A percentile compares a stretch with the other conserved stretches of the same genome.
These are phyloP conservation scores for Strigamia transsilvanica DNA, from an alignment of 2,888 invertebrate species.

Conservation along the genomic window DNA sequence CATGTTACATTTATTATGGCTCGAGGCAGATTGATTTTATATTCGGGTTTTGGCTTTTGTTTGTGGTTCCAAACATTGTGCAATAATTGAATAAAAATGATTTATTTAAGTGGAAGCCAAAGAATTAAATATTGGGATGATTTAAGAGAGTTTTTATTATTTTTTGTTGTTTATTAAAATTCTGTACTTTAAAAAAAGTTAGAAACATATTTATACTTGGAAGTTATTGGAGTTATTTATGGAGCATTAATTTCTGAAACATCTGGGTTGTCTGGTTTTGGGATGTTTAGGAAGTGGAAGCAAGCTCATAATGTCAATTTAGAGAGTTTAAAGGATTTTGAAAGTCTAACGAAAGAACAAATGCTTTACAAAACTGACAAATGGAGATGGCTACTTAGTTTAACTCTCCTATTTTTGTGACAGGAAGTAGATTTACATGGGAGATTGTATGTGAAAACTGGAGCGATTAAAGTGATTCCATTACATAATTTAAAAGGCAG, in stretches of 20 bases:
- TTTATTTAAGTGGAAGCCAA: too few relatives aligned
- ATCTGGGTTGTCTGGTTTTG: background rate
- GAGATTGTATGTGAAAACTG: too few relatives aligned
- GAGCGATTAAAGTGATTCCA: too few relatives aligned
- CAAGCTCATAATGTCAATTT: slow-evolving; percentile 1
- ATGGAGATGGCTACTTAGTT: too few relatives aligned
- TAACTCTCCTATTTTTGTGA: too few relatives aligned
- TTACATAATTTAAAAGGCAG: too few relatives aligned
- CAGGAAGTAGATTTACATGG: too few relatives aligned
- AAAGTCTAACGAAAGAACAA: background rate
- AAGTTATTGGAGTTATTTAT: background rate
- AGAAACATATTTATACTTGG: background rate
- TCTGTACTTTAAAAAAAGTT: background rate
- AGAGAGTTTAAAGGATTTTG: background rate
- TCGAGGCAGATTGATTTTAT: background rate
- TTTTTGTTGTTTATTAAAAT: background rate
- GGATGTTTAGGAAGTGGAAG: slow-evolving; percentile 1
- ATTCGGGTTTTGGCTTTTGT: too few relatives aligned
- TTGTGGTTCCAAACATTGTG: too few relatives aligned
- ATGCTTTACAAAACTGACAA: too few relatives aligned
- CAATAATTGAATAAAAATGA: too few relatives aligned
- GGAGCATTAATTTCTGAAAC: background rate
- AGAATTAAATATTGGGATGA: background rate
- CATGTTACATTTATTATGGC: background rate
- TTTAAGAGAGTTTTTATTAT: background rate